phyloP scores from a whole-genome alignment of 2,888 invertebrate species.

The Cactoblastis cactorum region DNA sequence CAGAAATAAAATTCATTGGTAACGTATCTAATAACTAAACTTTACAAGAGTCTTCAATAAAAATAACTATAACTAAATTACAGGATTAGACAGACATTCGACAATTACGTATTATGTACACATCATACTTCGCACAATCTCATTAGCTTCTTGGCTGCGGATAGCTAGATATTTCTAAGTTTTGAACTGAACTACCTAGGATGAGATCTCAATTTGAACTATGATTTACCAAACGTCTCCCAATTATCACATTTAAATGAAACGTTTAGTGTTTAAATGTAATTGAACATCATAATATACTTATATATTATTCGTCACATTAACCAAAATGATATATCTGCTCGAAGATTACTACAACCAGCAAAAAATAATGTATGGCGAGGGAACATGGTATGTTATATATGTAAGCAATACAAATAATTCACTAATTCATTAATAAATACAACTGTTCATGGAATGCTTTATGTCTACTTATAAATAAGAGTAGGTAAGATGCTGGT shows the following conservation, averaged over 20 bases:
- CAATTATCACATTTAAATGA: constrained; percentile 67
- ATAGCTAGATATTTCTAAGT: constrained; percentile 68
- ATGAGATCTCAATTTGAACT: constrained; percentile 79
- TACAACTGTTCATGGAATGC: constrained; percentile 16
- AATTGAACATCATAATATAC: constrained; percentile 43
- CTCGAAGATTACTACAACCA: constrained; percentile 38
- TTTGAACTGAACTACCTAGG: constrained; percentile 69
- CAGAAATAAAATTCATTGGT: constrained; percentile 72
- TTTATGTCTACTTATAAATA: constrained; percentile 13
- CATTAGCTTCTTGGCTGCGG: constrained; percentile 74
- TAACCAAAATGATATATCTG: constrained; percentile 33
- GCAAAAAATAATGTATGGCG: constrained; percentile 20
- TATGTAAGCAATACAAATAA: background rate
- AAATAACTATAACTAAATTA: constrained; percentile 27
- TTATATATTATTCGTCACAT: constrained; percentile 30
- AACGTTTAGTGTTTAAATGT: constrained; percentile 49
- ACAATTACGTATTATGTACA: constrained; percentile 26
- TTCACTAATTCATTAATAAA: constrained; percentile 8
- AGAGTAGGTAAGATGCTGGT: constrained; percentile 33
- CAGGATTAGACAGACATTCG: constrained; percentile 16
- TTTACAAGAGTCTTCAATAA: constrained; percentile 58
- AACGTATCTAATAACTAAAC: constrained; percentile 68
- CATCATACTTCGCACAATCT: constrained; percentile 47
- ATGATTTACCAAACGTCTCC: constrained; percentile 62
- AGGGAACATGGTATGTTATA: background rate